A percentile compares a stretch with the other conserved stretches of the same genome.
phyloP scores from a whole-genome alignment of 2,888 invertebrate genomes.

The Fissipunctia ypsillon region DNA sequence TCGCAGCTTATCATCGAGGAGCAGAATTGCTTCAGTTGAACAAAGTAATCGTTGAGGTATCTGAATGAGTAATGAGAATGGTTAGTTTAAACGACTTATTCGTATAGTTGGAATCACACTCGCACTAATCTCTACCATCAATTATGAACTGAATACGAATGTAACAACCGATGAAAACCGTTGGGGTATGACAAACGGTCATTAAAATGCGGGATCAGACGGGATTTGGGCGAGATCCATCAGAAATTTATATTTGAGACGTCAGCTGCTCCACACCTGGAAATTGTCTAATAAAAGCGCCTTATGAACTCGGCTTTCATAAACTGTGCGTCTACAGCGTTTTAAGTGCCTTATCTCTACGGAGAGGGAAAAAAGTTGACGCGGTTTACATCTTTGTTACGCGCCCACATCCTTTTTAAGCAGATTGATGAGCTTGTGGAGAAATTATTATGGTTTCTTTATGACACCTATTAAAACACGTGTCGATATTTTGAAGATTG shows the following conservation, averaged over 20 bases:
- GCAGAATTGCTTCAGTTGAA: conserved; percentile 79
- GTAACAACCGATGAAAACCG: conserved; percentile 73
- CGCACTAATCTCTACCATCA: conserved; percentile 80
- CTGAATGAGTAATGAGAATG: conserved; percentile 81
- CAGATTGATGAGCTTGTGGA: conserved; percentile 39
- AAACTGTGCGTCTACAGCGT: conserved; percentile 78
- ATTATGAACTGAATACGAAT: conserved; percentile 80
- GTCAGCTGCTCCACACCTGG: conserved; percentile 86
- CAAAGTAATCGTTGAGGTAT: conserved; percentile 80
- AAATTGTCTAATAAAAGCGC: conserved; percentile 86
- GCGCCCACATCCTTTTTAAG: conserved; percentile 60
- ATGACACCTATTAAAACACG: conserved; percentile 10
- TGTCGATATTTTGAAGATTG: not conserved
- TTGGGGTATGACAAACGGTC: conserved; percentile 70
- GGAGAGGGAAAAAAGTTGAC: conserved; percentile 72
- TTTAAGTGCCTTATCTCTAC: conserved; percentile 75
- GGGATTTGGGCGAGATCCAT: conserved; percentile 79
- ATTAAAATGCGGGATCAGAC: conserved; percentile 79
- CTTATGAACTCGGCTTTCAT: conserved; percentile 86
- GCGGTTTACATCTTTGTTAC: conserved; percentile 69
- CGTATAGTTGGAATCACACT: conserved; percentile 79
- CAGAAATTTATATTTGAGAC: conserved; percentile 86
- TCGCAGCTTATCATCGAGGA: conserved; percentile 76
- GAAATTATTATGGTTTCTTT: conserved; percentile 29
- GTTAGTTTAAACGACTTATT: conserved; percentile 78